A percentile compares a stretch with the other conserved stretches of the same genome.
Conservation (phyloP, 2,113 vertebrate species). For the Microcebus jonahi region DNA sequence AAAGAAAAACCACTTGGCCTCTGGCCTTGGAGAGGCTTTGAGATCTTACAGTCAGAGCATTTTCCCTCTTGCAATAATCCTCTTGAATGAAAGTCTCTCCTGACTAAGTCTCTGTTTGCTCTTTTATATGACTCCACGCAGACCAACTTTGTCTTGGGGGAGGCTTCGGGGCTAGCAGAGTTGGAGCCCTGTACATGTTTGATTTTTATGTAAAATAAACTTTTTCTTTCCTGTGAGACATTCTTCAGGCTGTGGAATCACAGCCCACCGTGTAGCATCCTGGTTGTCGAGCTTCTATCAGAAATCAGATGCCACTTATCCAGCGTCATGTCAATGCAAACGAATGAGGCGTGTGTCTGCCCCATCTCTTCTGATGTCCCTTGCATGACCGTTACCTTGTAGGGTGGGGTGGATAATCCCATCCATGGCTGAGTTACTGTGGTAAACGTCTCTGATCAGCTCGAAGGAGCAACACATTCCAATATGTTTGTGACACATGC, state of each 20-base stretch:
- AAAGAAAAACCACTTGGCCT: not conserved
- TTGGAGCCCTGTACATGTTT: no score
- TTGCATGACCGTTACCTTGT: no score
- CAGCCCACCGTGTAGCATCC: rapidly evolving
- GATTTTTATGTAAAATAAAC: not conserved
- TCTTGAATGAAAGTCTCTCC: not conserved
- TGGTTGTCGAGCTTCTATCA: rapidly evolving
- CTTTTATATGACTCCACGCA: not conserved
- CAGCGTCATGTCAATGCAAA: not conserved
- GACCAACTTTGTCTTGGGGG: not conserved
- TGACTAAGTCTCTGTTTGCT: not conserved
- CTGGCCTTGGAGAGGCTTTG: not conserved
- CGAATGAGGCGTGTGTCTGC: not conserved
- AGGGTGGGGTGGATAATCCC: not conserved
- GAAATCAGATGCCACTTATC: not conserved
- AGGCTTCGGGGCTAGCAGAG: not conserved
- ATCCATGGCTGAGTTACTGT: not conserved
- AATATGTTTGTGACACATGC: rapidly evolving
- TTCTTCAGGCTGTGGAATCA: rapidly evolving
- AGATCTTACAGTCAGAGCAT: no score
- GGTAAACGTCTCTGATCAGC: not conserved
- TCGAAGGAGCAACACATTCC: not conserved
- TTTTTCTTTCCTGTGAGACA: not conserved
- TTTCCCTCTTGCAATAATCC: not conserved
- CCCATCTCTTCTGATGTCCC: not conserved